phyloP scores from a whole-genome alignment of 2,113 vertebrate genomes.

The Saguinus imperator region DNA sequence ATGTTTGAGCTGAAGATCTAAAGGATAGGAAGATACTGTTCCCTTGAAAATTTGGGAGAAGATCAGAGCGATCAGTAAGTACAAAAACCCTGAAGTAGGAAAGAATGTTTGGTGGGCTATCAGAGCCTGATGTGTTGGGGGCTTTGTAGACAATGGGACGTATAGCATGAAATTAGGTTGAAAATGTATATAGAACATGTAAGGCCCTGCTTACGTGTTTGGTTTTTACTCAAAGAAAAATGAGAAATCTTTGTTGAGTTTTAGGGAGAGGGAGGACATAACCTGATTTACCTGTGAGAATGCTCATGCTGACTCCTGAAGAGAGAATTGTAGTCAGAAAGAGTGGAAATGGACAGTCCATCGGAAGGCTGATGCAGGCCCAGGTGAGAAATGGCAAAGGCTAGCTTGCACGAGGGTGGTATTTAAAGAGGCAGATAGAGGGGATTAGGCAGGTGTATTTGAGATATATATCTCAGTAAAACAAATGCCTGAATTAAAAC shows the following conservation, averaged over 20 bases:
- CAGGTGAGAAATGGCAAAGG: background rate
- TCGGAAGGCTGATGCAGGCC: background rate
- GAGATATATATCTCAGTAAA: background rate
- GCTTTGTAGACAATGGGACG: background rate
- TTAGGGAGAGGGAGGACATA: background rate
- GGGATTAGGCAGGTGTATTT: background rate
- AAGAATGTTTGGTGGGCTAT: background rate
- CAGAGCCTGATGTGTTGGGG: background rate
- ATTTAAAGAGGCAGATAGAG: background rate
- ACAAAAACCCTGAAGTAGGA: background rate
- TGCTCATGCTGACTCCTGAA: background rate
- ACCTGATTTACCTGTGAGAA: background rate
- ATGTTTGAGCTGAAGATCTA: background rate
- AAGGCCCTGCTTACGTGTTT: background rate
- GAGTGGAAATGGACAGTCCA: background rate
- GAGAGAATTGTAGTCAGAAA: background rate
- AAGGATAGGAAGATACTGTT: background rate
- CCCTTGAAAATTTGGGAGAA: background rate
- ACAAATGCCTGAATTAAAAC: background rate
- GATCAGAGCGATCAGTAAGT: background rate
- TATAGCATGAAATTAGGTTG: background rate
- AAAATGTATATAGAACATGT: background rate
- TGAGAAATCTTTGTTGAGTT: background rate
- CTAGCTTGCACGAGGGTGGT: background rate
- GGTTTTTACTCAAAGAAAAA: background rate